phyloP scores from a whole-genome alignment of 2,888 invertebrate species.

The Watsonalla cultraria region DNA sequence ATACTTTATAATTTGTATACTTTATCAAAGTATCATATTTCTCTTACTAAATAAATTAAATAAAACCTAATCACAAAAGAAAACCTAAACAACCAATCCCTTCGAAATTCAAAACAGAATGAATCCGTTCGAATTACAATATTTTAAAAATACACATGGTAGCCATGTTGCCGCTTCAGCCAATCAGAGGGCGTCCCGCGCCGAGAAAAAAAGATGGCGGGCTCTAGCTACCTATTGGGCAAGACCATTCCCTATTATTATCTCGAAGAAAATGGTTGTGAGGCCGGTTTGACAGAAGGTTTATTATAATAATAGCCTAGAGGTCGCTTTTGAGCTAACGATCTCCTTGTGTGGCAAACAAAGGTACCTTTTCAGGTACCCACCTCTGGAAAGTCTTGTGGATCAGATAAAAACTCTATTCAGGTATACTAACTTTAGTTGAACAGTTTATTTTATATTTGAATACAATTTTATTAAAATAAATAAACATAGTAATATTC shows the following conservation, averaged over 20 bases:
- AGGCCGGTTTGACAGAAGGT: conserved; percentile 16
- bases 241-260: conserved; percentile 58
- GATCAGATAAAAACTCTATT: neutral
- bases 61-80: neutral
- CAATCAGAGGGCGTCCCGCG: conserved; percentile 54
- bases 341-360: too few relatives aligned
- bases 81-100: neutral
- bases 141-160: conserved; percentile 39
- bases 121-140: conserved; percentile 29
- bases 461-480: too few relatives aligned
- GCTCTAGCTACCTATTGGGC: conserved; percentile 34
- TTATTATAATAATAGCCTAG: conserved; percentile 1
- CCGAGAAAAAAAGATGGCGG: conserved; percentile 60
- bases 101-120: conserved; percentile 21
- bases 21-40: too few relatives aligned
- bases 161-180: conserved; percentile 61
- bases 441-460: too few relatives aligned
- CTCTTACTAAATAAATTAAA: too few relatives aligned
- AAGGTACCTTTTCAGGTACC: neutral
- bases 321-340: too few relatives aligned
- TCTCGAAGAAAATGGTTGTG: conserved; percentile 35
- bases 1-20: too few relatives aligned
- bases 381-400: neutral
- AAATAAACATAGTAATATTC: too few relatives aligned
- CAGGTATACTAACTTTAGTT: too few relatives aligned